Evolutionary conservation across 2,888 invertebrate species (phyloP), one percentile per base, ranked within the genome.

Genomic region (Euphydryas editha): DNA sequence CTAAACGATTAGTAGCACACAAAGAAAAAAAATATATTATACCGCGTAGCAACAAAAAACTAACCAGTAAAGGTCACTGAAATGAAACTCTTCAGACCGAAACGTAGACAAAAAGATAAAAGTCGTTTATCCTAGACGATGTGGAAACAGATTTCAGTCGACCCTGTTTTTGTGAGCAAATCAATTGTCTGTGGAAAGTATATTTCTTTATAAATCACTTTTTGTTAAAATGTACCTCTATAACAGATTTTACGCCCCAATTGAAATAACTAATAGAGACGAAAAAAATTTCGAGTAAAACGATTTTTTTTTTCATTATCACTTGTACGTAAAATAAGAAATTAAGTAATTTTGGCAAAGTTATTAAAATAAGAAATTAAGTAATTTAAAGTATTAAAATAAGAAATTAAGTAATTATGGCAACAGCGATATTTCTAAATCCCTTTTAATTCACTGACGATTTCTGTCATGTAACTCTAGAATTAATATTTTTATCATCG

Each of bases 131-230:
- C 55, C 59, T 65, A 60, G 62, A 46, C 59, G 66, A 66, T 62
- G 65, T 60, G 59, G 56, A 69, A 68, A 66, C 62, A 64, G 59
- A 67, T 65, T 69, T 67, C 55, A 67, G 61, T 8, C 60, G 46
- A 49, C 54, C 67, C 24, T 21, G 59, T 66, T 65, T 69, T 67
- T 67, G 54, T 30, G 39, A 20, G 20, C 54, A 61, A 69, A 64
- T 67, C 59, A 67, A 67, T 67, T 64, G 63, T 55, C 58, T 51
- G 49, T 42, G 46, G 54, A 60, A 64, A 56, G 13, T 11, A 64
- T 64, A 62, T 67, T 55, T 64, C 36, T 49, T 56, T 17, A 54
- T 8, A 21, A 15, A 51, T 39, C 44, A 20, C 18, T 44, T 21
- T 65, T 60, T 59, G 60, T 56, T 11, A 15, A 46, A n/a, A 44